These are phyloP conservation scores for Euleptes europaea DNA, from an alignment of 2,113 vertebrate species.

Conservation along the genomic window DNA sequence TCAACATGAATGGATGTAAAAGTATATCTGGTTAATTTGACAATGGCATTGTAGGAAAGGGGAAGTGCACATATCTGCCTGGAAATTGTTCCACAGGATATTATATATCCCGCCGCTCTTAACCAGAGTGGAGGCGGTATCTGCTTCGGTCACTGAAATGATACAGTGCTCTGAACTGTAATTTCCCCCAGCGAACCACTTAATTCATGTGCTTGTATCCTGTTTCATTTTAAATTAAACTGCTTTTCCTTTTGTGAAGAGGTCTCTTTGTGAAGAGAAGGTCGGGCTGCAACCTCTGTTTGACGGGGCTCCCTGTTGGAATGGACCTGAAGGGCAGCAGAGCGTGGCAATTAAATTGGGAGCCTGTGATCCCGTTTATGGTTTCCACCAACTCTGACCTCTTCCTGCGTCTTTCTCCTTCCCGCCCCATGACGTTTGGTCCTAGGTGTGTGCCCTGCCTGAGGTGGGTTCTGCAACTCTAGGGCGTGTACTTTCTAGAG, in stretches of 20 bases:
- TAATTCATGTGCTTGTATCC: slow-evolving; percentile 51
- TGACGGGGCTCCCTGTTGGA: slow-evolving; percentile 56
- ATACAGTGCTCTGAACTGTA: slow-evolving; percentile 54
- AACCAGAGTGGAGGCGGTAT: slow-evolving; percentile 28
- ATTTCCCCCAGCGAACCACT: slow-evolving; percentile 57
- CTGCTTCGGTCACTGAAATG: slow-evolving; percentile 49
- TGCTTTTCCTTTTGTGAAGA: slow-evolving; percentile 33
- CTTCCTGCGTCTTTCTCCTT: slow-evolving; percentile 39
- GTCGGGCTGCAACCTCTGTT: slow-evolving; percentile 39
- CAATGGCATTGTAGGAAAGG: slow-evolving; percentile 34
- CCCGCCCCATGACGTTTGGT: slow-evolving; percentile 60
- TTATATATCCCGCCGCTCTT: slow-evolving; percentile 24
- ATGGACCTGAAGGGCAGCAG: slow-evolving; percentile 47
- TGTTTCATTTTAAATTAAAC: slow-evolving; percentile 51
- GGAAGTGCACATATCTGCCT: slow-evolving; percentile 22
- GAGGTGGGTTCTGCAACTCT: slow-evolving; percentile 35
- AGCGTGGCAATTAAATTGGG: slow-evolving; percentile 30
- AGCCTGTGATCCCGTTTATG: background rate
- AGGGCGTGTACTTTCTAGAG: slow-evolving; percentile 51
- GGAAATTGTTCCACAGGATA: slow-evolving; percentile 44
- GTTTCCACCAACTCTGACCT: slow-evolving; percentile 47
- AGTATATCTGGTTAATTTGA: slow-evolving; percentile 45
- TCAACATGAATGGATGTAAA: slow-evolving; percentile 49
- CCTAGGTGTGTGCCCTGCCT: slow-evolving; percentile 54
- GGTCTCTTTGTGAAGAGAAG: slow-evolving; percentile 38